These are phyloP conservation scores for Amphiduros pacificus DNA, from an alignment of 2,888 invertebrate species.

Conservation along the genomic window DNA sequence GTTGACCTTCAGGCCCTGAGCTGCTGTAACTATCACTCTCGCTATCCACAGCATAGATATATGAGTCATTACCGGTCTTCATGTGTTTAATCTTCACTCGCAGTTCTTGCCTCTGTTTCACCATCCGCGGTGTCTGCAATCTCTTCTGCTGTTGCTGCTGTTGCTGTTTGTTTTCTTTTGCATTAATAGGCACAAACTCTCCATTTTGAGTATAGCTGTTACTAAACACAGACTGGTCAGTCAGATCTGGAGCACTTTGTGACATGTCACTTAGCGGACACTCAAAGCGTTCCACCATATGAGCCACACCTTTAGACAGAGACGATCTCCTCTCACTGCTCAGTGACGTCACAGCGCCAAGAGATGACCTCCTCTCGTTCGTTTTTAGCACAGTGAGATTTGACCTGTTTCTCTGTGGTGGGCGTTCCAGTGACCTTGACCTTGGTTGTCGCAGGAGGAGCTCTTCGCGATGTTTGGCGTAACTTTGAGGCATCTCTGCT, in stretches of 20 bases:
- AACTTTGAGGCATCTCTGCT: constrained; percentile 9
- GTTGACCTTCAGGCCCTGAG: constrained; percentile 25
- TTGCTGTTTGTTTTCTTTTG: not conserved
- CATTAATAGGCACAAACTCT: constrained; percentile 9
- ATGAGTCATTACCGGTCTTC: constrained; percentile 16
- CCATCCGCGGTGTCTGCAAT: constrained; percentile 33
- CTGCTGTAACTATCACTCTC: constrained; percentile 26
- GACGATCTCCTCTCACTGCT: constrained; percentile 30
- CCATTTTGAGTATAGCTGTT: constrained; percentile 23
- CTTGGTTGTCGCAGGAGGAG: not conserved
- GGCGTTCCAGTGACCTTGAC: constrained; percentile 12
- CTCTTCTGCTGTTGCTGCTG: constrained; percentile 3
- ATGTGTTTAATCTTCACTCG: constrained; percentile 14
- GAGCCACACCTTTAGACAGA: constrained; percentile 40
- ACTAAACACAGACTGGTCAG: constrained; percentile 28
- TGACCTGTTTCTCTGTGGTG: not conserved
- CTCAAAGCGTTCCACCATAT: constrained; percentile 44
- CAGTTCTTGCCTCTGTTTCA: constrained; percentile 38
- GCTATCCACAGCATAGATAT: constrained; percentile 22
- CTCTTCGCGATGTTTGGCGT: not conserved
- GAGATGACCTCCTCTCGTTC: not conserved
- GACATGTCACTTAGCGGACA: constrained; percentile 37
- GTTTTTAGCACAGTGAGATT: constrained; percentile 12
- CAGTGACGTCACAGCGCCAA: too few relatives aligned
- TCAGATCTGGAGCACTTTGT: constrained; percentile 50